phyloP scores from a whole-genome alignment of 2,888 invertebrate genomes.

The Diplazon laetatorius region DNA sequence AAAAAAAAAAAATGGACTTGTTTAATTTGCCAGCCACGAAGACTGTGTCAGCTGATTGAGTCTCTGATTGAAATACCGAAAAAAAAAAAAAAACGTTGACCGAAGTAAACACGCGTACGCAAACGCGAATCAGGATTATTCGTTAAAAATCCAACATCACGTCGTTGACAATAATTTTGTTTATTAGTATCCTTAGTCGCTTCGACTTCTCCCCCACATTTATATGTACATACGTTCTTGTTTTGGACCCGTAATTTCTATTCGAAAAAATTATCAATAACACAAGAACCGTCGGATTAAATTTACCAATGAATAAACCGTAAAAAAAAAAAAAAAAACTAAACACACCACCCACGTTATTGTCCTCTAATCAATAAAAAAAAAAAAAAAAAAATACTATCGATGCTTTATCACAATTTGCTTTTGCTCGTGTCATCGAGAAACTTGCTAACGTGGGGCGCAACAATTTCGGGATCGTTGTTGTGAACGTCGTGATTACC shows the following conservation, averaged over 20 bases:
- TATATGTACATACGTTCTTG: too few relatives aligned
- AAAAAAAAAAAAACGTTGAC: background rate
- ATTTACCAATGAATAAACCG: background rate
- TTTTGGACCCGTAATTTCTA: slow-evolving; percentile 8
- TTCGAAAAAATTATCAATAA: slow-evolving; percentile 20
- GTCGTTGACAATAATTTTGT: background rate
- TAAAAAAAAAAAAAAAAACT: background rate
- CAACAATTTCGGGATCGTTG: slow-evolving; percentile 84
- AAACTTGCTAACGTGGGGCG: slow-evolving; percentile 83
- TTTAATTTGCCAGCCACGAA: too few relatives aligned
- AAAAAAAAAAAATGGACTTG: too few relatives aligned
- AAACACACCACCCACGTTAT: background rate
- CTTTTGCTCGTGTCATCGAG: slow-evolving; percentile 73
- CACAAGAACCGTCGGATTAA: background rate
- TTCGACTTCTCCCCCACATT: too few relatives aligned
- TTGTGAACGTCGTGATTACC: slow-evolving; percentile 87
- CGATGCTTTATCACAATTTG: slow-evolving; percentile 66
- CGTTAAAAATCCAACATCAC: background rate
- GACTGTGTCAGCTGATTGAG: too few relatives aligned
- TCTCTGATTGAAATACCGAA: background rate
- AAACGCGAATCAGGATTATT: too few relatives aligned
- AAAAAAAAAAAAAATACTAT: background rate
- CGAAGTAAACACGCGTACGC: background rate
- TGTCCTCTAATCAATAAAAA: background rate
- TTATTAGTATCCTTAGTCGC: background rate